Evolutionary conservation across 2,113 vertebrate genomes (phyloP), one percentile per base, ranked within the genome.

Genomic region (Trogon surrucura): DNA sequence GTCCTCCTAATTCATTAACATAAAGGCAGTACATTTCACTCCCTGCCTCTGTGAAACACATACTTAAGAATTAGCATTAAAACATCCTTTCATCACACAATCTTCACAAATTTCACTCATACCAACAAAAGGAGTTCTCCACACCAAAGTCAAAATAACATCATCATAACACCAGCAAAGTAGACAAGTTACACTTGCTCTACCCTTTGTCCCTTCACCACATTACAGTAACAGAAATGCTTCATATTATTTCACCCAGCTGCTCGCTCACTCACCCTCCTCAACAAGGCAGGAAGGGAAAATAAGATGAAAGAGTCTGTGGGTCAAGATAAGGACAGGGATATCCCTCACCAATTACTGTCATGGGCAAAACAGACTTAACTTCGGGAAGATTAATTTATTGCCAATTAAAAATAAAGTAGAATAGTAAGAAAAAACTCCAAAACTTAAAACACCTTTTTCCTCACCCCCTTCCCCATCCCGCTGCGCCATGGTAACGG

Each of bases 291-390:
- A 69, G 44, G 27, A 69, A 27, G 7, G 27, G 13, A 38, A 58
- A 58, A 57, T 30, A 26, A 58, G 27, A 57, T 57, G 21, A 47
- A 64, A 44, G 17, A 53, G 29, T 6, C n/a, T n/a, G 22, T 26
- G 36, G 22, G 29, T 64, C 5, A 3, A 32, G 22, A 51, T 23
- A 41, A 78, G 23, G 47, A 62, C 23, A 27, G 36, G 16, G 27
- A n/a, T 29, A n/a, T 65, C 60, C 2, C 2, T 65, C 36, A 44
- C 10, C 22, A n/a, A 4, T 44, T 53, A n/a, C 13, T 2, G 1
- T 44, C 17, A 79, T 1, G 4, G n/a, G 22, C 58, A 51, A 41
- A 51, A 44, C 29, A 66, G 41, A 66, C 41, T 32, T 4, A 7
- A 34, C 29, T 25, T 48, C 5, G 27, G 53, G 50, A 70, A 65